Base-by-base conservation (phyloP, 2,113 vertebrate species). In the Microtus richardsoni region DNA sequence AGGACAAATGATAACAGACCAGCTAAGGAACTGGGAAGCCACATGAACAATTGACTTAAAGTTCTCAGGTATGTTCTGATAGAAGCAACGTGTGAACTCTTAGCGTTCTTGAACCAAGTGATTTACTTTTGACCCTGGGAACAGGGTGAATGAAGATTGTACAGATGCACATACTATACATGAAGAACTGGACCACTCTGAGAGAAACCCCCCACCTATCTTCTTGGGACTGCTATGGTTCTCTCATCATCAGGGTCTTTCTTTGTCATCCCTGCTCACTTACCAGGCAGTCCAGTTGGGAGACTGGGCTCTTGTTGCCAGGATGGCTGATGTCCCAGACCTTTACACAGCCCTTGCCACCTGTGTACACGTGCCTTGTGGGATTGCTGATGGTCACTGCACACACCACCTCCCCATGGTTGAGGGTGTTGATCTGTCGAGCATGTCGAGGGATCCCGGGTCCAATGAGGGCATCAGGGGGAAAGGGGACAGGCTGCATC, bases 321-420 rank as follows among this genome's bases (percentile, higher is more conserved):
- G 99, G 98, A 0, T 99, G 99, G 33, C 99, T 99, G 97, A 99
- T 99, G 97, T 99, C 99, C 99, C 99, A 99, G 88, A 99, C 98
- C 91, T 99, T 99, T 94, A 99, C 99, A 0, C 99, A 99, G 1
- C 99, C 99, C 96, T 99, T 99, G 80, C 99, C 99, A 22, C 99
- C 99, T 0, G 99, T 99, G 97, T 99, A 99, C 94, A 99, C 99
- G 0, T 99, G 99, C 95, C 99, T 98, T 0, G 99, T 99, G 95
- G 99, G 99, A 96, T 99, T 99, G 98, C 99, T 99, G 98, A 99
- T 99, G 92, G 99, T 99, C 68, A 99, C 99, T 0, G 99, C 99
- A 41, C 99, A 99, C 62, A 99, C 99, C 86, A 99, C 99, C 87
- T 99, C 99, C 62, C 99, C 99, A 0, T 99, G 99, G 97, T 98